phyloP scores from a whole-genome alignment of 2,888 invertebrate species.

The Laspeyria flexula region DNA sequence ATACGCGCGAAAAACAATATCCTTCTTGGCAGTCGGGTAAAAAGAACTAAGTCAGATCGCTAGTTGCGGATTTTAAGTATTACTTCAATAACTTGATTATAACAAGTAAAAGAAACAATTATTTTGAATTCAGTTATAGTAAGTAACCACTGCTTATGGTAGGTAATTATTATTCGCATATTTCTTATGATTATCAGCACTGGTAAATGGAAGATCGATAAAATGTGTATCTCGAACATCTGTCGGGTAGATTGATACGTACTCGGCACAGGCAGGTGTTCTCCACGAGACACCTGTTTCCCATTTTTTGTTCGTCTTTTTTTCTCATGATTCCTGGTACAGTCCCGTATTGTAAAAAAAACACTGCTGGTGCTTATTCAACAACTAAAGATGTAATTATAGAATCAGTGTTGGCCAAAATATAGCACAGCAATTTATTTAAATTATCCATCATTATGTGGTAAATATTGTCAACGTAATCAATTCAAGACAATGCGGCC shows the following conservation, averaged over 20 bases:
- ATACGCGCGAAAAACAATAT: too few species aligned
- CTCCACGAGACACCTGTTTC: conserved; percentile 69
- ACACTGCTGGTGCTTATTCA: conserved; percentile 37
- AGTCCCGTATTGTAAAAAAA: conserved; percentile 35
- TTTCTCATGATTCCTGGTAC: conserved; percentile 45
- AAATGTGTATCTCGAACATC: conserved; percentile 59
- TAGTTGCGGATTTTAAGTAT: too few species aligned
- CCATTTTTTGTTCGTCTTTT: conserved; percentile 66
- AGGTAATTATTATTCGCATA: conserved; percentile 14
- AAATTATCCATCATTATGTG: too few species aligned
- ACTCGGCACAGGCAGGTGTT: conserved; percentile 64
- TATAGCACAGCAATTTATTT: too few species aligned
- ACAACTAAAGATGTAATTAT: conserved; percentile 13
- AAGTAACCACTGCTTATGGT: neutral
- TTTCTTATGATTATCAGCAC: conserved; percentile 19
- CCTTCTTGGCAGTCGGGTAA: too few species aligned
- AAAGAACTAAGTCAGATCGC: too few species aligned
- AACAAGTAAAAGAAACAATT: too few species aligned
- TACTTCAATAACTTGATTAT: too few species aligned
- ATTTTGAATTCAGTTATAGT: too few species aligned
- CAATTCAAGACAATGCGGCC: too few species aligned
- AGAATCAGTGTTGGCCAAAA: conserved; percentile 5
- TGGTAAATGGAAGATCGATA: conserved; percentile 43
- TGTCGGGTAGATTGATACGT: conserved; percentile 49
- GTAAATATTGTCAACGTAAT: too few species aligned